Percentiles rank a stretch among this genome's conserved stretches.
phyloP scores from a whole-genome alignment of 2,888 invertebrate species.

The Chironomus tentans region DNA sequence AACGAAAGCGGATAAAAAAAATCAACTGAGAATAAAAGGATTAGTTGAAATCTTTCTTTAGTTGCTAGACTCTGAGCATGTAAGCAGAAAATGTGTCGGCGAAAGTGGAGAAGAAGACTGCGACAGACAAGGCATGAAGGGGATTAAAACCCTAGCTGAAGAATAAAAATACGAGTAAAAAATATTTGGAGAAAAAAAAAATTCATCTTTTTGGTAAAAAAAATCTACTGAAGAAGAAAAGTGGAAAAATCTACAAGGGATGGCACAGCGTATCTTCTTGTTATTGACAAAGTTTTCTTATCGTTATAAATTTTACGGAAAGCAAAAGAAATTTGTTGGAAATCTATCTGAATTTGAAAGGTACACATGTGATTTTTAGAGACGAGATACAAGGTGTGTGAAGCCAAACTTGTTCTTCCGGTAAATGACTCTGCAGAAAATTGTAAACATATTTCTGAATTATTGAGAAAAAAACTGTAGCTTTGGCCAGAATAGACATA shows the following conservation, averaged over 20 bases:
- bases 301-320: neutral
- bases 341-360: too few species aligned
- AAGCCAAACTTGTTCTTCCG: too few species aligned
- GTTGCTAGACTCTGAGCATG: neutral
- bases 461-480: too few species aligned
- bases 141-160: neutral
- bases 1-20: neutral
- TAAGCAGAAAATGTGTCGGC: neutral
- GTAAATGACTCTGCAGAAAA: too few species aligned
- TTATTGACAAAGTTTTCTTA: neutral
- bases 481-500: too few species aligned
- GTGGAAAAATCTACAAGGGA: neutral
- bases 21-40: conserved; percentile 6
- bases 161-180: neutral
- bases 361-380: too few species aligned
- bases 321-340: too few species aligned
- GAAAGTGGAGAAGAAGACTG: neutral
- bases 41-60: neutral
- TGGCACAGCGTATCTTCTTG: neutral
- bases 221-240: neutral
- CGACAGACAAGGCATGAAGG: neutral
- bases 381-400: too few species aligned
- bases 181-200: neutral
- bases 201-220: neutral
- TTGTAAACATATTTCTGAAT: too few species aligned